Percentiles rank a stretch among this genome's conserved stretches.
phyloP scores from a whole-genome alignment of 2,888 invertebrate species.

The Hypomecis atomaria region DNA sequence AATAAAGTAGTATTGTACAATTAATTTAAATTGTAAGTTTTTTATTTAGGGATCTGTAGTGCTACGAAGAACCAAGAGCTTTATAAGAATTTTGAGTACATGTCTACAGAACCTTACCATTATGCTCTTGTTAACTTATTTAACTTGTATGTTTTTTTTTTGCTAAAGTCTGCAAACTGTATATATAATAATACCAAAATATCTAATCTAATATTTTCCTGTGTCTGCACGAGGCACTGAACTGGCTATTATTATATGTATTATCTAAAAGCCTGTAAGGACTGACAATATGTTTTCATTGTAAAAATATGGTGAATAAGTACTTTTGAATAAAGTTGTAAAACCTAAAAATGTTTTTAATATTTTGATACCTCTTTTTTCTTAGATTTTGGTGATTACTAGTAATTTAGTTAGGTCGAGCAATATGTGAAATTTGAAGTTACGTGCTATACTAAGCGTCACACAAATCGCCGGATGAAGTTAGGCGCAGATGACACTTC shows the following conservation, averaged over 20 bases:
- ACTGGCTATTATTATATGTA: constrained; percentile 30
- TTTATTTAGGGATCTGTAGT: constrained; percentile 14
- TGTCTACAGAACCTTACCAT: too few relatives aligned
- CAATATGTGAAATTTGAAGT: too few relatives aligned
- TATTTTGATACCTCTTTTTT: not conserved
- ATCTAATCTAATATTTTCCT: not conserved
- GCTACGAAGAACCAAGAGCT: too few relatives aligned
- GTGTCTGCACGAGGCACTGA: not conserved
- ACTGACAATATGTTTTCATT: constrained; percentile 72
- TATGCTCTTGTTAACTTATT: too few relatives aligned
- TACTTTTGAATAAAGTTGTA: constrained; percentile 74
- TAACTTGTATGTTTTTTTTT: constrained; percentile 21
- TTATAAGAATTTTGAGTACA: too few relatives aligned
- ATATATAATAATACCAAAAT: not conserved
- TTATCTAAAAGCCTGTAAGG: constrained; percentile 52
- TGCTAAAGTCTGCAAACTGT: constrained; percentile 2
- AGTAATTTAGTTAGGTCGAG: too few relatives aligned
- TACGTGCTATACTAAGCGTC: too few relatives aligned
- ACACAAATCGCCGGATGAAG: too few relatives aligned
- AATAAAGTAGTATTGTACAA: constrained; percentile 30
- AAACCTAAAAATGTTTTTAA: constrained; percentile 45
- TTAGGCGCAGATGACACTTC: too few relatives aligned
- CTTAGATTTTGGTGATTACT: too few relatives aligned
- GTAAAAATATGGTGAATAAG: constrained; percentile 69
- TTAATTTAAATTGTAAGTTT: constrained; percentile 34